Evolutionary conservation across 2,888 invertebrate genomes (phyloP).

Genomic region (Drosophila suboccidentalis): DNA sequence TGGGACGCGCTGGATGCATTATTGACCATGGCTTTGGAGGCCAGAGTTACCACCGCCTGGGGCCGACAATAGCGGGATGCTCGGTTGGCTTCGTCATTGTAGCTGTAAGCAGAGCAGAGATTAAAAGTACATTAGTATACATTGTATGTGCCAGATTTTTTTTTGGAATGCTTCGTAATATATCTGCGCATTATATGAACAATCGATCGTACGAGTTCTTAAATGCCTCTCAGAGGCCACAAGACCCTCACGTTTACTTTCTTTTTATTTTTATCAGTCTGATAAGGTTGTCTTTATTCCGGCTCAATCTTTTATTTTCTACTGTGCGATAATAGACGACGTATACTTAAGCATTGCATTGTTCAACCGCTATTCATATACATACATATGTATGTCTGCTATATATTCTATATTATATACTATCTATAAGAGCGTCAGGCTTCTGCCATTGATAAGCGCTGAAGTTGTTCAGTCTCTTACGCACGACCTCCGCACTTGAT

Average conservation of each 20-base stretch:
- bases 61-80: slow-evolving; percentile 84
- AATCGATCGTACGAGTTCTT: slow-evolving; percentile 37
- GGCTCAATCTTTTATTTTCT: slow-evolving; percentile 49
- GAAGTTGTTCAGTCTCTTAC: slow-evolving; percentile 50
- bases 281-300: slow-evolving; percentile 49
- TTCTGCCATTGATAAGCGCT: slow-evolving; percentile 58
- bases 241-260: slow-evolving; percentile 57
- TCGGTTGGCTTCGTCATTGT: slow-evolving; percentile 83
- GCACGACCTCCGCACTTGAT: slow-evolving; percentile 59
- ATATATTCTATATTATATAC: slow-evolving; percentile 17
- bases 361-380: slow-evolving; percentile 23
- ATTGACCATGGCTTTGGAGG: slow-evolving; percentile 84
- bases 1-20: slow-evolving; percentile 75
- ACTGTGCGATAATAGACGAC: slow-evolving; percentile 44
- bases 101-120: slow-evolving; percentile 67
- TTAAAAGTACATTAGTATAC: slow-evolving; percentile 14
- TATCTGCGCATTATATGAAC: slow-evolving; percentile 54
- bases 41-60: slow-evolving; percentile 84
- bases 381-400: slow-evolving; percentile 8
- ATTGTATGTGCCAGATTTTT: slow-evolving; percentile 11
- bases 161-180: slow-evolving; percentile 11
- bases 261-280: slow-evolving; percentile 58
- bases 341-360: slow-evolving; percentile 42
- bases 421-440: slow-evolving; percentile 36
- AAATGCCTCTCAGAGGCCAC: slow-evolving; percentile 20